Evolutionary conservation across 2,797 vertebrate genomes (phyloP).

Genomic region (Falco cherrug): DNA sequence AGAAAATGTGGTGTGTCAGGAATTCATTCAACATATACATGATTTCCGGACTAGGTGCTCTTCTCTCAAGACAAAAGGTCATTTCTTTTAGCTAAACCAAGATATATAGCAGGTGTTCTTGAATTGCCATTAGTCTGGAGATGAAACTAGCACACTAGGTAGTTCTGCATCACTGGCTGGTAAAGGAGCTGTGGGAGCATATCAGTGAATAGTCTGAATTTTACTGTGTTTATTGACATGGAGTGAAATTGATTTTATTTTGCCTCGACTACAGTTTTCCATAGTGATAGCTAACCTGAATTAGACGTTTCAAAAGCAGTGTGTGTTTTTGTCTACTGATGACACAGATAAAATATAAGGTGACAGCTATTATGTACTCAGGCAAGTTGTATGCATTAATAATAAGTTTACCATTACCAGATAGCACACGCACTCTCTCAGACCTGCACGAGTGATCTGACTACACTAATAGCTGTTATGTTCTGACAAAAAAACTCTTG

Average conservation of each 20-base stretch:
- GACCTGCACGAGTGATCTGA: conserved; percentile 13
- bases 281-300: not conserved
- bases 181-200: not conserved
- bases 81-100: not conserved
- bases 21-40: not conserved
- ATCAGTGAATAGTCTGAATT: not conserved
- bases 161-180: not conserved
- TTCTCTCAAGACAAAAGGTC: not conserved
- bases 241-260: not conserved
- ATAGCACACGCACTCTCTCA: not conserved
- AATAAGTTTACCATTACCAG: not conserved
- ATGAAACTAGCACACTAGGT: not conserved
- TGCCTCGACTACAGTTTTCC: not conserved
- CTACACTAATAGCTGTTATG: conserved; percentile 17
- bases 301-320: conserved; percentile 6
- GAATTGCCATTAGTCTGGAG: not conserved
- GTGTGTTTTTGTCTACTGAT: not conserved
- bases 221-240: not conserved
- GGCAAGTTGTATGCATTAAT: conserved; percentile 23
- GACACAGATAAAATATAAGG: not conserved
- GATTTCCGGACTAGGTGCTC: not conserved
- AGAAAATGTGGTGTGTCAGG: not conserved
- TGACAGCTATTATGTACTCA: conserved; percentile 16
- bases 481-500: not conserved
- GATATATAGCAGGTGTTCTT: not conserved